These are phyloP conservation scores for Ferdinandea cuprea DNA, from an alignment of 2,888 invertebrate species.

Conservation along the genomic window DNA sequence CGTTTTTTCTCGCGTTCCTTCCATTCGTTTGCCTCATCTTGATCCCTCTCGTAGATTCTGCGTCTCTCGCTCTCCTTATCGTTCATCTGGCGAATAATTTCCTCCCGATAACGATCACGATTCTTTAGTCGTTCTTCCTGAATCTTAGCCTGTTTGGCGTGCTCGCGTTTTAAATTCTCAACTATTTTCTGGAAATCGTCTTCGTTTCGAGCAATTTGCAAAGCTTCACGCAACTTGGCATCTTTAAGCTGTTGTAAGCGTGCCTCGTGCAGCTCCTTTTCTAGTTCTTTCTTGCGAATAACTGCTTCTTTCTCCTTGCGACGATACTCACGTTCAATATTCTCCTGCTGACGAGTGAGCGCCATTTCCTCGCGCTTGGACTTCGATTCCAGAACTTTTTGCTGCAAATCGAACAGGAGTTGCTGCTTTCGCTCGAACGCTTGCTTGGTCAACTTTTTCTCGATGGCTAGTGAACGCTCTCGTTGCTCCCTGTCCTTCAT, in stretches of 20 bases:
- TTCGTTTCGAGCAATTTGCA: constrained; percentile 81
- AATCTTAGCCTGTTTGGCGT: constrained; percentile 78
- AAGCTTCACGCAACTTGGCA: constrained; percentile 79
- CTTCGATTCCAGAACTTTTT: constrained; percentile 79
- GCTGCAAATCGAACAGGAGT: constrained; percentile 79
- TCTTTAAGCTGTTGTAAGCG: constrained; percentile 80
- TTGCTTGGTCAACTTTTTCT: constrained; percentile 80
- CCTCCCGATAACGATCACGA: constrained; percentile 79
- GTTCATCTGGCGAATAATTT: constrained; percentile 82
- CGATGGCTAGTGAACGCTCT: constrained; percentile 79
- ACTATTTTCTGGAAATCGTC: constrained; percentile 80
- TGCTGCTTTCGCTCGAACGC: constrained; percentile 81
- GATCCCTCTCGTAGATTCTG: constrained; percentile 78
- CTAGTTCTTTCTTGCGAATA: constrained; percentile 79
- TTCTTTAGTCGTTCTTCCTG: constrained; percentile 78
- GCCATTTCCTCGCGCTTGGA: constrained; percentile 80
- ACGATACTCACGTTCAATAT: constrained; percentile 82
- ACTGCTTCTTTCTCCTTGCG: constrained; percentile 81
- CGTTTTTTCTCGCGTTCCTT: constrained; percentile 80
- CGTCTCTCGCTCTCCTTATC: constrained; percentile 80
- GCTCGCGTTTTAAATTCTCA: constrained; percentile 80
- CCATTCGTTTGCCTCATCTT: constrained; percentile 79
- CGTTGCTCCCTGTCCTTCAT: constrained; percentile 81
- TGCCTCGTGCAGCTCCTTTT: constrained; percentile 79
- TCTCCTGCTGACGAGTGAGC: constrained; percentile 81